phyloP scores from a whole-genome alignment of 2,888 invertebrate genomes.

The Acleris literana region DNA sequence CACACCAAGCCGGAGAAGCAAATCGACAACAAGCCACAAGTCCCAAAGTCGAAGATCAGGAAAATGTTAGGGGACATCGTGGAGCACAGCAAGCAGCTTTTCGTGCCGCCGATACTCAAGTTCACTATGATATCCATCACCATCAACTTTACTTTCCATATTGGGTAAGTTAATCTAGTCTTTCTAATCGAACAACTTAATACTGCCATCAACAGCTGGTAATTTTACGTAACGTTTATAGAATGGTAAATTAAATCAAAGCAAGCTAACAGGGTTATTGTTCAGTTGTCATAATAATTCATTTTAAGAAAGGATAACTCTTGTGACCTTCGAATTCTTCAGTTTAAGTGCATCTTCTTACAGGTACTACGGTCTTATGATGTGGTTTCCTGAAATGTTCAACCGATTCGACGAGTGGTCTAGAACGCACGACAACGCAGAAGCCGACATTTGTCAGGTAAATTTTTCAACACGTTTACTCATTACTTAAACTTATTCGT shows the following conservation, averaged over 20 bases:
- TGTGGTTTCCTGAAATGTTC: constrained; percentile 98
- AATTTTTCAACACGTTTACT: too few species aligned
- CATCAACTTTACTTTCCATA: constrained; percentile 96
- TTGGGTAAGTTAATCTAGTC: constrained; percentile 85
- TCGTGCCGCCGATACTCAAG: constrained; percentile 91
- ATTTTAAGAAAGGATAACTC: too few species aligned
- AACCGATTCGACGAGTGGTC: constrained; percentile 94
- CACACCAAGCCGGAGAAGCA: constrained; percentile 82
- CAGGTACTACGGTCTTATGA: constrained; percentile 96
- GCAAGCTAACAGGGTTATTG: too few species aligned
- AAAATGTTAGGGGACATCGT: constrained; percentile 90
- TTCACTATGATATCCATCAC: constrained; percentile 93
- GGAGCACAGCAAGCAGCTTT: constrained; percentile 91
- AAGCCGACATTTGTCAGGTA: constrained; percentile 87
- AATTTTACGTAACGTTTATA: too few species aligned
- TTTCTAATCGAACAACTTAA: too few species aligned
- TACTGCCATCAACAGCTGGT: too few species aligned
- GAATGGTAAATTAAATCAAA: too few species aligned
- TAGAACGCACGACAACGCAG: constrained; percentile 85
- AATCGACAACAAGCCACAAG: constrained; percentile 78
- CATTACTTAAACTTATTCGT: too few species aligned
- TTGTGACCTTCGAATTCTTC: too few species aligned
- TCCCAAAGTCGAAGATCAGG: constrained; percentile 86
- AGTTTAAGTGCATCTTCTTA: not conserved
- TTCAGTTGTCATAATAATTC: too few species aligned